Evolutionary conservation across 35 echinoderm and acorn worm genomes (phyloP).

Genomic region (Amphiura filiformis): DNA sequence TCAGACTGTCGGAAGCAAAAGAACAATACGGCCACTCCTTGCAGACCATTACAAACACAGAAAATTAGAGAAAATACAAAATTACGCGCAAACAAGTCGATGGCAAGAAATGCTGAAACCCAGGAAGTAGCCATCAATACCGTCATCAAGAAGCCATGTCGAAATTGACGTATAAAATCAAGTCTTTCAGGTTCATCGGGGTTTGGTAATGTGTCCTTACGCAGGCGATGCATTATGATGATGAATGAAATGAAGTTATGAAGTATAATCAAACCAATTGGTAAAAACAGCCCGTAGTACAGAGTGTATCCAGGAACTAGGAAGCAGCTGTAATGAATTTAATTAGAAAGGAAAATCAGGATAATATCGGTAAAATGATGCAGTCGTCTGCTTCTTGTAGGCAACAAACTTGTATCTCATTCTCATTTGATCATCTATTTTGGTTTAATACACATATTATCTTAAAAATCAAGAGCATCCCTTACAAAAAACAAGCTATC

Average conservation of each 20-base stretch:
- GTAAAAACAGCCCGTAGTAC: neutral
- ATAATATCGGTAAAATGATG: neutral
- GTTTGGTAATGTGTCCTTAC: neutral
- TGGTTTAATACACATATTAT: no score
- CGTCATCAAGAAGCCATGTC: no score
- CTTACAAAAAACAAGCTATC: neutral
- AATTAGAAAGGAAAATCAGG: neutral
- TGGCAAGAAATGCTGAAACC: no score
- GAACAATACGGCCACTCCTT: no score
- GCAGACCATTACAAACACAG: no score
- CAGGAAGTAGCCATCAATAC: no score
- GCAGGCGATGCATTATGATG: neutral
- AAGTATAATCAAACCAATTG: neutral
- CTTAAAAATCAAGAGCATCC: neutral
- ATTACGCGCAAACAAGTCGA: no score
- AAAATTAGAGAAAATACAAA: no score
- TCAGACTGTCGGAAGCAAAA: no score
- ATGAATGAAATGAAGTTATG: neutral
- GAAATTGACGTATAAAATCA: no score
- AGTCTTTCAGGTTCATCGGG: neutral
- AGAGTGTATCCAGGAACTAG: neutral
- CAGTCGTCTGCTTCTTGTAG: neutral
- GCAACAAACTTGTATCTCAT: neutral
- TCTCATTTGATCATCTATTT: neutral
- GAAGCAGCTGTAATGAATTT: neutral